Evolutionary conservation across 2,797 vertebrate species (phyloP), one percentile per base, ranked within the genome.

Genomic region (Leptoclinus maculatus): DNA sequence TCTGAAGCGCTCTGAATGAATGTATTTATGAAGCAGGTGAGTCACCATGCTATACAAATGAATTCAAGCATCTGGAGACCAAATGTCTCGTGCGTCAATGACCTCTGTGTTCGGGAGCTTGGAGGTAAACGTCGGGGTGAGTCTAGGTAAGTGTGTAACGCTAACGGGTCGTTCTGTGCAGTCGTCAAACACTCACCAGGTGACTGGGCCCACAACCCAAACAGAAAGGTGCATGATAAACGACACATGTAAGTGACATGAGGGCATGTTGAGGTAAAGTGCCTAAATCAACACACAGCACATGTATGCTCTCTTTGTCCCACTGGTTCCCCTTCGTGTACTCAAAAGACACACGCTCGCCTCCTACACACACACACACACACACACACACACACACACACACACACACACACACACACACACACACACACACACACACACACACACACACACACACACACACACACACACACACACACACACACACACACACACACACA

Each of bases 231-330:
- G 66, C 45, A 64, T 86, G 86, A 90, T 83, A 77, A 89, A 89
- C 84, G 73, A 79, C 66, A 78, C 76, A 66, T 58, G 75, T 16
- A 76, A 47, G 58, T 62, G 87, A 85, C 81, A 82, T 75, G 54
- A 67, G 74, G 76, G 64, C 79, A 75, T 36, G 56, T 59, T 36
- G 66, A 82, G 65, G 80, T 64, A 63, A 76, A 76, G 66, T 57
- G 83, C 84, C 86, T 86, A 76, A 80, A 89, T 87, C 89, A 91
- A 91, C 83, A 92, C 47, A 83, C 76, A 71, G 79, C 70, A 80
- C 74, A 88, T 89, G 89, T 89, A 91, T 89, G 86, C 78, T 49
- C 56, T 63, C 87, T 91, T 87, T 89, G 87, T 93, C 49, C 88
- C 79, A 59, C 53, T 47, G 78, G 73, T 83, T 83, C 74, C 49